phyloP scores from a whole-genome alignment of 2,113 vertebrate genomes.

The Anthoscopus minutus region DNA sequence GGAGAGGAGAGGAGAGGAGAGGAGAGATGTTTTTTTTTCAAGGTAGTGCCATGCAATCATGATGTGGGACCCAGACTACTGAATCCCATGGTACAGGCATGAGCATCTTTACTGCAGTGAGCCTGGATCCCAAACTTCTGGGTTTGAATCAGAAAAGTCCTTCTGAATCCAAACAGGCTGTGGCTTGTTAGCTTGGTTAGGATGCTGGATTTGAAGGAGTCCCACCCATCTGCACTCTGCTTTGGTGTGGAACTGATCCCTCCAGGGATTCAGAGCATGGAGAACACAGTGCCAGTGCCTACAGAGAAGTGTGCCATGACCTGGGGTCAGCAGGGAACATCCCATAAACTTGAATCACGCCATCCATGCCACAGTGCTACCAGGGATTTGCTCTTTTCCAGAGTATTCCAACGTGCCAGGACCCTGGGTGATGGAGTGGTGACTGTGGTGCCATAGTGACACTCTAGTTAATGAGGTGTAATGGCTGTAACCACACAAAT shows the following conservation, averaged over 20 bases:
- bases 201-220: background rate
- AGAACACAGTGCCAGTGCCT: background rate
- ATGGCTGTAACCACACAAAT: background rate
- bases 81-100: background rate
- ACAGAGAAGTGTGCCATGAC: background rate
- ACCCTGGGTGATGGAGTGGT: background rate
- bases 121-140: background rate
- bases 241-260: background rate
- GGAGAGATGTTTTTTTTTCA: background rate
- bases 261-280: background rate
- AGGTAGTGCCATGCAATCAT: background rate
- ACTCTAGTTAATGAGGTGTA: background rate
- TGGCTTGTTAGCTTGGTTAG: background rate
- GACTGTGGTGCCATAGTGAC: background rate
- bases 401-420: accelerated
- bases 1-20: background rate
- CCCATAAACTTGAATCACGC: background rate
- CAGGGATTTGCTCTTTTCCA: background rate
- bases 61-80: background rate
- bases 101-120: background rate
- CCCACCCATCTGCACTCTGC: background rate
- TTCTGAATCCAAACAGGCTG: background rate
- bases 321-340: background rate
- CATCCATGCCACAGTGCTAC: background rate
- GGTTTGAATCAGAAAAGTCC: background rate